phyloP scores from a whole-genome alignment of 1,140 invertebrate genomes.

The Holcopasites calliopsidis region DNA sequence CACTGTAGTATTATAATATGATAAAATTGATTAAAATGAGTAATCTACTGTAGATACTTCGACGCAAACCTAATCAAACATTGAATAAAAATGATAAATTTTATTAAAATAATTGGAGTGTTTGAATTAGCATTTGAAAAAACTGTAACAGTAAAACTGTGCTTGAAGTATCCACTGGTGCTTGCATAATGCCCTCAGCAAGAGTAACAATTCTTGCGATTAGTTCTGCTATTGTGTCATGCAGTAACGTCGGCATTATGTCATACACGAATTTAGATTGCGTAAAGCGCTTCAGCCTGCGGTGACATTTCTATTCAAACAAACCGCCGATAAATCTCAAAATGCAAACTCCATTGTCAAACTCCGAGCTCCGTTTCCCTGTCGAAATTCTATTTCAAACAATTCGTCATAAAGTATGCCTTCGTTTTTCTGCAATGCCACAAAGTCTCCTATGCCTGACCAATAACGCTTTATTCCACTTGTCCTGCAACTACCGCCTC shows the following conservation, averaged over 20 bases:
- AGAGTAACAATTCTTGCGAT: background rate
- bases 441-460: background rate
- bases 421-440: no score
- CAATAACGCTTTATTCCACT: background rate
- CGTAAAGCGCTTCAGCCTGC: background rate
- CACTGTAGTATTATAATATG: no score
- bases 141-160: no score
- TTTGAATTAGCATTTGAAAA: no score
- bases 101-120: no score
- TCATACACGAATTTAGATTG: slow-evolving; percentile 37
- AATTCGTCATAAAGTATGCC: background rate
- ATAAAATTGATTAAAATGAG: background rate
- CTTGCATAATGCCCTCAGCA: background rate
- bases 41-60: background rate
- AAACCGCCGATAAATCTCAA: background rate
- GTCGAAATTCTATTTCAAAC: background rate
- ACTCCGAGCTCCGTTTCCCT: no score
- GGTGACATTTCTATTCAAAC: slow-evolving; percentile 1
- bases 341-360: background rate
- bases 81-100: no score
- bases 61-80: no score
- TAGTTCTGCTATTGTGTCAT: slow-evolving; percentile 34
- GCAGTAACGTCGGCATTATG: slow-evolving; percentile 24
- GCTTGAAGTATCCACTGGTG: no score
- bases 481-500: background rate